Percentiles rank a stretch among this genome's conserved stretches.
These are phyloP conservation scores for Phortica variegata DNA, from an alignment of 1,140 invertebrate genomes.

Conservation along the genomic window DNA sequence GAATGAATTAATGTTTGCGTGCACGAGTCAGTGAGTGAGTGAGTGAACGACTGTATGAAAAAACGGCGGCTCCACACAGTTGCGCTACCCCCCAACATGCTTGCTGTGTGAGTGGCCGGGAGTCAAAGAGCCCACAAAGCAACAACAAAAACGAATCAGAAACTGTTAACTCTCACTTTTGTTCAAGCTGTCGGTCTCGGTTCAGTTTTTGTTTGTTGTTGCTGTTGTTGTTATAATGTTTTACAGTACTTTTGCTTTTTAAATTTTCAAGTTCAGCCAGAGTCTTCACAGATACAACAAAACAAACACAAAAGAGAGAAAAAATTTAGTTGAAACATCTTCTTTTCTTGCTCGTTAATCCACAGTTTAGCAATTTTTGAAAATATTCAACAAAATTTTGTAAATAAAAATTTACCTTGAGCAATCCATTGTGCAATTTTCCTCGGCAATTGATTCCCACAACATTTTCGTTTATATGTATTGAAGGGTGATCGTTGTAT, in stretches of 20 bases:
- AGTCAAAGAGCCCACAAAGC: conserved; percentile 15
- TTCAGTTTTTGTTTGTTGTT: conserved; percentile 11
- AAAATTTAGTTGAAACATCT: not conserved
- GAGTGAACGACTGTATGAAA: too few relatives aligned
- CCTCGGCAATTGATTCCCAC: conserved; percentile 51
- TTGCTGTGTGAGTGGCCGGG: too few relatives aligned
- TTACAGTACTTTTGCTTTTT: too few relatives aligned
- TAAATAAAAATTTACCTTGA: conserved; percentile 45
- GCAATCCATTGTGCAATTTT: conserved; percentile 48
- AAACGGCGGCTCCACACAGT: conserved; percentile 31
- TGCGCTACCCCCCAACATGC: not conserved
- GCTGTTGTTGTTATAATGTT: conserved; percentile 16
- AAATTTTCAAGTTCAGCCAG: too few relatives aligned
- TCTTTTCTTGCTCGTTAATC: not conserved
- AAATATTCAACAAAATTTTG: too few relatives aligned
- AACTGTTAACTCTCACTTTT: conserved; percentile 48
- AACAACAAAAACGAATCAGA: conserved; percentile 27
- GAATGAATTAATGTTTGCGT: conserved; percentile 27
- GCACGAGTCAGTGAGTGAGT: too few relatives aligned
- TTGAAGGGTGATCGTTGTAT: too few relatives aligned
- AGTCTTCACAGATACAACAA: too few relatives aligned
- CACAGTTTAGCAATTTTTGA: conserved; percentile 9
- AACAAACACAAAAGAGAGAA: too few relatives aligned
- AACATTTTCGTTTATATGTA: too few relatives aligned
- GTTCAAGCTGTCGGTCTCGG: conserved; percentile 28